Evolutionary conservation across 30 jellyfish, hydroid and myxozoan genomes (phyloP), one percentile per base, ranked within the genome.

Genomic region (Rhopilema esculentum): DNA sequence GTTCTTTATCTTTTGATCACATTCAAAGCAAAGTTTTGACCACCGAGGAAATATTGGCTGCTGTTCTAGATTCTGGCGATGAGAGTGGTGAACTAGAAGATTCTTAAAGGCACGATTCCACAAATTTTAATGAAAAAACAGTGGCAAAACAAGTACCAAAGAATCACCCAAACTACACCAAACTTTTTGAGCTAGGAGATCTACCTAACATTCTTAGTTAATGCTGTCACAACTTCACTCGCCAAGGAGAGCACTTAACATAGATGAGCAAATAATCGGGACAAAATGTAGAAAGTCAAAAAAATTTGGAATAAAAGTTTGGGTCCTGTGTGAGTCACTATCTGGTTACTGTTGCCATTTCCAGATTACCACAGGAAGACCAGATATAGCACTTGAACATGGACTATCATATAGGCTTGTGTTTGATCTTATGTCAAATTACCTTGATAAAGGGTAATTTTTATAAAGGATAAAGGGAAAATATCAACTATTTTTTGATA

Each of bases 391-490:
- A 24, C 33, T 29, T 4, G 83, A 81, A 68, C 72, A 81, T 67
- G 91, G 73, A 21, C 83, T 81, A n/a, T 31, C 91, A 81, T 74
- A 85, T 61, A 74, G 94, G 57, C 91, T 86, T 26, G 90, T 64
- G 28, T 73, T 33, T 86, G 94, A 86, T 29, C 75, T 74, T 18
- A 74, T 86, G 89, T 22, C 74, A 21, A 19, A 22, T 24, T 84
- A 84, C 75, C 67, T 84, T 20, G 92, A 70, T 89, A 84, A 84
- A 49, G 92, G 75, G n/a, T n/a, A n/a, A n/a, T n/a, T n/a, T n/a
- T n/a, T n/a, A n/a, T n/a, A n/a, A n/a, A n/a, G n/a, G n/a, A n/a
- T n/a, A n/a, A n/a, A n/a, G n/a, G n/a, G n/a, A n/a, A n/a, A n/a
- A 27, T 84, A 18, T 69, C 92, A 51, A 69, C 87, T 84, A 25